These are phyloP conservation scores for Takifugu ocellatus DNA, from an alignment of 2,797 vertebrate species.

Conservation along the genomic window DNA sequence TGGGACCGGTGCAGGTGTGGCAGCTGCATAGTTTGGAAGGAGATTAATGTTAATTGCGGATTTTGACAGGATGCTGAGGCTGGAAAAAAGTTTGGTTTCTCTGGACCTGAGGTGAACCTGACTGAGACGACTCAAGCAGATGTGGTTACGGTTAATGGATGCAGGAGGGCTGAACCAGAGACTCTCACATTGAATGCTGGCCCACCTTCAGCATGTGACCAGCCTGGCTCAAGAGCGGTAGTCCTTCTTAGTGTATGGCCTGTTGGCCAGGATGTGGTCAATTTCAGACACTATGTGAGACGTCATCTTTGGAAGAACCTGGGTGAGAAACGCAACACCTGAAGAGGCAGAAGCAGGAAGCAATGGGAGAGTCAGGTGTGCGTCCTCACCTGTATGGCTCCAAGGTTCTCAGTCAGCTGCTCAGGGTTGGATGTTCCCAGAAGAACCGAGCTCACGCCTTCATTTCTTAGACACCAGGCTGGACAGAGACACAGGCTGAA, in stretches of 20 bases:
- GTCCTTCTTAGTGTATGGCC: slow-evolving; percentile 97
- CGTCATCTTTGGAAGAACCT: slow-evolving; percentile 99
- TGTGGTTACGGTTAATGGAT: slow-evolving; percentile 28
- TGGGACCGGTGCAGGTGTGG: no score
- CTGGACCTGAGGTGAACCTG: slow-evolving; percentile 64
- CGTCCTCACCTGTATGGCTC: slow-evolving; percentile 90
- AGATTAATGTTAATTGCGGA: slow-evolving; percentile 1
- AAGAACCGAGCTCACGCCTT: slow-evolving; percentile 97
- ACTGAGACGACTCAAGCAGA: slow-evolving; percentile 40
- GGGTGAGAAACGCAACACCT: slow-evolving; percentile 8
- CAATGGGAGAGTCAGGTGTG: no score
- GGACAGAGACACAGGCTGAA: slow-evolving; percentile 19
- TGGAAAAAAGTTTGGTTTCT: slow-evolving; percentile 18
- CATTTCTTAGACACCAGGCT: slow-evolving; percentile 98
- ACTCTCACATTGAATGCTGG: slow-evolving; percentile 34
- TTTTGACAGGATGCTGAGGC: slow-evolving; percentile 12
- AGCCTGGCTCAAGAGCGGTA: slow-evolving; percentile 84
- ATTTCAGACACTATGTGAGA: slow-evolving; percentile 93
- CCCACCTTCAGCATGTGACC: slow-evolving; percentile 36
- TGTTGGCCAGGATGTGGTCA: slow-evolving; percentile 94
- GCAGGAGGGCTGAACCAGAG: slow-evolving; percentile 37
- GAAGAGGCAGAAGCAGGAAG: neutral
- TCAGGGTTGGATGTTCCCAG: slow-evolving; percentile 94
- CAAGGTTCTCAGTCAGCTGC: slow-evolving; percentile 96
- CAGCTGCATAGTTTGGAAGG: slow-evolving; percentile 41